Evolutionary conservation across 2,797 vertebrate genomes (phyloP), one percentile per base, ranked within the genome.

Genomic region (Coranthus polyacanthus): DNA sequence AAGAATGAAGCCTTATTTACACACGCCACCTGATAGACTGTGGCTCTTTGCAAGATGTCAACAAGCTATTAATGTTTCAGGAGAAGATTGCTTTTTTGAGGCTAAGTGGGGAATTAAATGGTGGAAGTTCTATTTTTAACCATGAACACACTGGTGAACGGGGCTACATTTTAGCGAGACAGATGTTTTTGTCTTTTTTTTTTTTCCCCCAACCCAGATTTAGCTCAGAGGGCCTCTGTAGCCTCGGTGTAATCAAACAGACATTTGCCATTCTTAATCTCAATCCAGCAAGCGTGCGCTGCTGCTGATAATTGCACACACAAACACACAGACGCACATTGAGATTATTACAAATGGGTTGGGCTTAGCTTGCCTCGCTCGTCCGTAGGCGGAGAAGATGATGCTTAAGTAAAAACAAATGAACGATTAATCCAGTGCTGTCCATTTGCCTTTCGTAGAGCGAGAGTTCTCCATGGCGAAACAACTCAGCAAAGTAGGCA

Each of bases 1-100:
- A 75, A 72, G 80, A 89, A 86, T 77, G 74, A 79, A 79, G 73
- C 72, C 78, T 86, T 88, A 87, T 80, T 91, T 83, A 87, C 82
- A 82, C 81, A 73, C 21, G 69, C 68, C 64, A 80, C 85, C 84
- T 83, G 81, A 88, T 64, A 72, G 79, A 87, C 82, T 88, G 86
- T 36, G 55, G 72, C 75, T 83, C 66, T 37, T 70, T 81, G 82
- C 70, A 47, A 84, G 72, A 78, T 79, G 73, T 82, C 86, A 91
- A 88, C 83, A 70, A 78, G 70, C 65, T 71, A 67, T 69, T 83
- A 69, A 74, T 80, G 78, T 86, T 63, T 79, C 77, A 72, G 65
- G 70, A 79, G 82, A 65, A 78, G 78, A 79, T 75, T 87, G 78
- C 62, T 75, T 81, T n/a, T 88, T 67, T 38, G 51, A 46, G 64